phyloP scores from a whole-genome alignment of 1,140 invertebrate species.

The Formica exsecta region DNA sequence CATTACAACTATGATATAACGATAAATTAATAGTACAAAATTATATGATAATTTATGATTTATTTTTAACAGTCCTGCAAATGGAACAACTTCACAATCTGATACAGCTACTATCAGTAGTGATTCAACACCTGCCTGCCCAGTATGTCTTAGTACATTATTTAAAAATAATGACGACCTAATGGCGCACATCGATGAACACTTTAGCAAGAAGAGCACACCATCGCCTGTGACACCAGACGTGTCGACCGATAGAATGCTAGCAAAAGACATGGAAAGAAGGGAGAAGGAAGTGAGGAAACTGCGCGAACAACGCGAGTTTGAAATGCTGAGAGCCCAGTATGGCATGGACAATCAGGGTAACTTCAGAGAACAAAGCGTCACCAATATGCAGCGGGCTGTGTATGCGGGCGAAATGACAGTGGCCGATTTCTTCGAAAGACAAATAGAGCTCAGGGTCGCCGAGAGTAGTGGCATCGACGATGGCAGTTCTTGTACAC shows the following conservation, averaged over 20 bases:
- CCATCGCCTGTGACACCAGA: conserved; percentile 87
- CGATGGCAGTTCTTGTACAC: conserved; percentile 93
- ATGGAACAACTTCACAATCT: conserved; percentile 78
- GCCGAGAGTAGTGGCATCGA: conserved; percentile 93
- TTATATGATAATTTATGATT: background rate
- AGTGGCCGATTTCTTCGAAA: conserved; percentile 94
- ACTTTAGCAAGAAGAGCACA: conserved; percentile 87
- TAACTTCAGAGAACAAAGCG: conserved; percentile 93
- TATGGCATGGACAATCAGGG: conserved; percentile 96
- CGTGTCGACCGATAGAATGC: conserved; percentile 86
- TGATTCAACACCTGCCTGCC: conserved; percentile 85
- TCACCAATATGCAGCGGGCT: conserved; percentile 93
- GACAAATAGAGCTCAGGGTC: conserved; percentile 91
- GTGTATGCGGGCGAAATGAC: conserved; percentile 94
- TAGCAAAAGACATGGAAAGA: conserved; percentile 89
- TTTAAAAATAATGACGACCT: conserved; percentile 87
- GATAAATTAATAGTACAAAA: background rate
- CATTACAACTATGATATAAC: background rate
- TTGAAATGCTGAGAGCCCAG: conserved; percentile 92
- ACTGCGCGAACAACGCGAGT: conserved; percentile 92
- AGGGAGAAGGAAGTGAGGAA: conserved; percentile 90
- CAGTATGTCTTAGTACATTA: conserved; percentile 87
- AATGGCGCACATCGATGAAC: conserved; percentile 90
- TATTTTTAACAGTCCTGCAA: conserved; percentile 80
- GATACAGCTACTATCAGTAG: conserved; percentile 79